Evolutionary conservation across 2,797 vertebrate genomes (phyloP).

Genomic region (Botia almorhae): DNA sequence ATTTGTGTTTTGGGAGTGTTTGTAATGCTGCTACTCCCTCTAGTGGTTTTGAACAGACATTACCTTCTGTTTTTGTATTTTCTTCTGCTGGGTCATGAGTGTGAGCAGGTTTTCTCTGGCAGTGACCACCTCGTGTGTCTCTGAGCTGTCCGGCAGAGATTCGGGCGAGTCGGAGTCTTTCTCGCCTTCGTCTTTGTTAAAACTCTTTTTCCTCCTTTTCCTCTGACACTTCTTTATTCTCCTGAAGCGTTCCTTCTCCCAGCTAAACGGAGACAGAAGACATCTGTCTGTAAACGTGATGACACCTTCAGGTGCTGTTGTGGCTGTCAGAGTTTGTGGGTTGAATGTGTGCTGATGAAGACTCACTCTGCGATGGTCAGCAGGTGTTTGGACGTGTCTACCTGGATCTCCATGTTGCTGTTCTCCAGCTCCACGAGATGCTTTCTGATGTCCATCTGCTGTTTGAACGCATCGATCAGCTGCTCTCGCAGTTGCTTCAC

Average conservation of each 20-base stretch:
- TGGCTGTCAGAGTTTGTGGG: not conserved
- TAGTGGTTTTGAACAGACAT: not conserved
- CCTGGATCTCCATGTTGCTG: constrained; percentile 84
- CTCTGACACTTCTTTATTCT: constrained; percentile 80
- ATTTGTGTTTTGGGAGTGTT: no score
- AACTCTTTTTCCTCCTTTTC: constrained; percentile 81
- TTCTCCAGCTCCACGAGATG: constrained; percentile 87
- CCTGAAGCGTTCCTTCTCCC: constrained; percentile 84
- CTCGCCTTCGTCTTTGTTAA: constrained; percentile 82
- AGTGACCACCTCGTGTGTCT: constrained; percentile 77
- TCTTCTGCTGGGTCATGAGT: constrained; percentile 83
- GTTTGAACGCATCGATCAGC: constrained; percentile 82
- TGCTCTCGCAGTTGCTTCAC: constrained; percentile 83
- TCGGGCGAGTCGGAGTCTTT: constrained; percentile 85
- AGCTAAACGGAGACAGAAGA: constrained; percentile 71
- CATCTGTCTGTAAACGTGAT: not conserved
- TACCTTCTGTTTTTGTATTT: constrained; percentile 85
- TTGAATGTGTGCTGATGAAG: not conserved
- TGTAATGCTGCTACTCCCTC: constrained; percentile 20
- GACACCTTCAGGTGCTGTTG: no score
- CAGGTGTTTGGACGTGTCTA: constrained; percentile 86
- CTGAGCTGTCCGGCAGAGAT: constrained; percentile 78
- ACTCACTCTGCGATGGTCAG: constrained; percentile 84
- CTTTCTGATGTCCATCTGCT: constrained; percentile 87
- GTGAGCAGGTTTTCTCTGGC: constrained; percentile 81